Conservation (phyloP, 2,113 vertebrate species). For the Indicator maculatus region DNA sequence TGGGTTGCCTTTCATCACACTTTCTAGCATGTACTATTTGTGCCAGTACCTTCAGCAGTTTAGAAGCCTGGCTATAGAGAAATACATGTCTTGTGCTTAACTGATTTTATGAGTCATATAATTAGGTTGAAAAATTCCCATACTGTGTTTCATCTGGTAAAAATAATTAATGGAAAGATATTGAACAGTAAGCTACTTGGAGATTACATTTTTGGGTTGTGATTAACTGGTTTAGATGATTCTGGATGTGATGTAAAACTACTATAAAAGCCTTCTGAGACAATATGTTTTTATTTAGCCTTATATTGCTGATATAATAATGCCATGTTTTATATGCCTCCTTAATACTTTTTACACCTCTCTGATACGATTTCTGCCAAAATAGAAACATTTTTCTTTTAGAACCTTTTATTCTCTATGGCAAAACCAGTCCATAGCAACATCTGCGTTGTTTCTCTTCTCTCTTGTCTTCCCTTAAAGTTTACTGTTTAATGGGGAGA, state of each 20-base stretch:
- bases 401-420: not conserved
- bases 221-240: slow-evolving; percentile 40
- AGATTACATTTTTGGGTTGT: not conserved
- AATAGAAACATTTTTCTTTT: slow-evolving; percentile 17
- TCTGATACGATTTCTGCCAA: slow-evolving; percentile 63
- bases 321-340: slow-evolving; percentile 62
- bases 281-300: slow-evolving; percentile 51
- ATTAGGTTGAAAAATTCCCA: not conserved
- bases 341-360: slow-evolving; percentile 67
- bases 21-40: not conserved
- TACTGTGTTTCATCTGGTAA: not conserved
- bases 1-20: not conserved
- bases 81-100: not conserved
- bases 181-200: not conserved
- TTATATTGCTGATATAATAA: slow-evolving; percentile 65
- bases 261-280: not conserved
- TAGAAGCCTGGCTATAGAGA: not conserved
- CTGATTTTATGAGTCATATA: not conserved
- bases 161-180: not conserved
- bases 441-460: not conserved
- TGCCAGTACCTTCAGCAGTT: not conserved
- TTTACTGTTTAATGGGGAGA: not conserved
- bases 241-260: slow-evolving; percentile 32
- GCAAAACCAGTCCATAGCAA: not conserved
- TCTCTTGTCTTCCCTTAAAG: not conserved